Evolutionary conservation across 1,140 invertebrate species (phyloP), one percentile per base, ranked within the genome.

Genomic region (Xylocopa sonorina): DNA sequence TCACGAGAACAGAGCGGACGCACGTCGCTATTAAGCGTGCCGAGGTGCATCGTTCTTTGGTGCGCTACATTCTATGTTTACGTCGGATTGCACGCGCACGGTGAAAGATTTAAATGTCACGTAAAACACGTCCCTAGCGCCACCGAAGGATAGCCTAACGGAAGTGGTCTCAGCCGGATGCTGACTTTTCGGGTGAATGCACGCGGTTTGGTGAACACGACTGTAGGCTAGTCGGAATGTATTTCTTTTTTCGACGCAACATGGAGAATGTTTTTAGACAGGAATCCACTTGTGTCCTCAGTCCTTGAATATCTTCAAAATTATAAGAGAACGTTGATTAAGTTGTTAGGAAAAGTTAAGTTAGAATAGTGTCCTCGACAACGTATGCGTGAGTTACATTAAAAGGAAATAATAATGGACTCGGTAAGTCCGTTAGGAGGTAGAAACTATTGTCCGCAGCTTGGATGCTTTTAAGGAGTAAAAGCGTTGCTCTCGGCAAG

Each of bases 371-470:
- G n/a, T n/a, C n/a, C n/a, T n/a, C n/a, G n/a, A n/a, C n/a, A n/a
- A 71, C 71, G 66, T 41, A 27, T 53, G 75, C 60, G 67, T 71
- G 71, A 78, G 75, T 78, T 77, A 48, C 48, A 77, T 69, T 48
- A 62, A 73, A 77, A 60, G 60, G 71, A 50, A 69, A n/a, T n/a
- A n/a, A n/a, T n/a, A n/a, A n/a, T n/a, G n/a, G n/a, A 38, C n/a
- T 41, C 27, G 3, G 32, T 16, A n/a, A 67, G 53, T 27, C 34
- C 12, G 32, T 74, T 53, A 51, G 21, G 27, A 14, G 34, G 43
- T 46, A 53, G 18, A 9, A 53, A 43, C 3, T 29, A 64, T 74
- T 74, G 48, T 74, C 43, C 58, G 14, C 3, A 29, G 32, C n/a
- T 27, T n/a, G n/a, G 32, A 27, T 18, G 21, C 12, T 48, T 27